Base-by-base conservation (phyloP, 1,140 invertebrate species). In the Eriocheir sinensis region DNA sequence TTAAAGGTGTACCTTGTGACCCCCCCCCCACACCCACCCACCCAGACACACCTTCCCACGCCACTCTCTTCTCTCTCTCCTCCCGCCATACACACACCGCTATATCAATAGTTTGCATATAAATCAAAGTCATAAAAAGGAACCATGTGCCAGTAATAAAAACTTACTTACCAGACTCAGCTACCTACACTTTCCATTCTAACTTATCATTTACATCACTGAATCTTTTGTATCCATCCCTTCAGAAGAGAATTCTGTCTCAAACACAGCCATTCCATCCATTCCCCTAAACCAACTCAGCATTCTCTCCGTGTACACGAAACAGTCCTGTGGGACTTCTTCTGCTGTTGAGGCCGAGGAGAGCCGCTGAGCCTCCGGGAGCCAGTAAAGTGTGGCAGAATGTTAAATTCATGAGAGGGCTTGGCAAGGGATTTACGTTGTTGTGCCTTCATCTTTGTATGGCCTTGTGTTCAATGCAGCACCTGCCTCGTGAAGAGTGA, bases 351-450 rank as follows among this genome's bases (percentile, higher is more conserved):
- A n/a, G 17, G 60, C 21, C 21, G 12, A n/a, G 60, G 60, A 72
- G 60, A 72, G 21, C 60, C 6, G 60, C n/a, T n/a, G 60, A 72
- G 60, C 60, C 60, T 72, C 60, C 21, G 21, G 60, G 60, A 21
- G 27, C 21, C 60, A 21, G 60, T 72, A 72, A 72, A 72, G 60
- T 72, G 60, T 72, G 60, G 60, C 60, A 21, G 17, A 21, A 72
- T 72, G 60, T 72, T 72, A 72, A n/a, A 72, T 72, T 72, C 60
- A 72, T 72, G 60, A 72, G 60, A n/a, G n/a, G 60, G 60, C 60
- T 72, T 72, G 60, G 21, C 60, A 72, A 72, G 60, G 27, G 27
- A 21, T 72, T 72, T n/a, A 72, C 60, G 17, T 53, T 53, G 48
- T 72, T 72, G 27, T 72, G n/a, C 21, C 60, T 21, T 72, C 60